phyloP scores from a whole-genome alignment of 2,113 vertebrate species.

The Tichodroma muraria region DNA sequence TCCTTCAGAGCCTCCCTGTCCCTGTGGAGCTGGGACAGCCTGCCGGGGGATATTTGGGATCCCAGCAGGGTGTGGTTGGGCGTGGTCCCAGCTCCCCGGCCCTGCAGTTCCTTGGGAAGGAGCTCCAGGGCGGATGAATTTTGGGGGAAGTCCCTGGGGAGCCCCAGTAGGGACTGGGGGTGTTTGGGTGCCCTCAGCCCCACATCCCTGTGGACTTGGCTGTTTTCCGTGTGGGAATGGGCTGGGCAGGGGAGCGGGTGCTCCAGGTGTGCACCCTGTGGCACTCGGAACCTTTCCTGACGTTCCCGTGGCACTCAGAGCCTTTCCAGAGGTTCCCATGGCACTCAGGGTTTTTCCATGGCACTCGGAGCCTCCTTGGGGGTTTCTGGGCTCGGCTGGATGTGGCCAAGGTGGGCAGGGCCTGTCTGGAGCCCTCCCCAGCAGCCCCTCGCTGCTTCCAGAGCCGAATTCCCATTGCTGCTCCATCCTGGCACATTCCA shows the following conservation, averaged over 20 bases:
- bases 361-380: too few relatives aligned
- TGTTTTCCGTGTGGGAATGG: not conserved
- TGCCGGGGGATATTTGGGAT: not conserved
- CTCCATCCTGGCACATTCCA: accelerated
- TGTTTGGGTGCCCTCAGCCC: not conserved
- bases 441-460: too few relatives aligned
- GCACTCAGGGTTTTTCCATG: not conserved
- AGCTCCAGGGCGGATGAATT: not conserved
- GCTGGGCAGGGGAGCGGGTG: not conserved
- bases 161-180: not conserved
- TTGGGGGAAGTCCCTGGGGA: not conserved
- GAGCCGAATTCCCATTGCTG: not conserved
- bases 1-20: not conserved
- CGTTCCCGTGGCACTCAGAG: not conserved
- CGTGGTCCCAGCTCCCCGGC: not conserved
- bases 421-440: not conserved
- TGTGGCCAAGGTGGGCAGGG: not conserved
- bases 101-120: not conserved
- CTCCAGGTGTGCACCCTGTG: not conserved
- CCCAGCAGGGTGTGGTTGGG: accelerated
- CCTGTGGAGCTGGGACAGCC: not conserved
- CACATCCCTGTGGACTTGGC: accelerated
- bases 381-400: not conserved
- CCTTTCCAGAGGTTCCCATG: not conserved
- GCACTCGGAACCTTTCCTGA: not conserved